These are phyloP conservation scores for Crematogaster levior DNA, from an alignment of 2,888 invertebrate genomes.

Conservation along the genomic window DNA sequence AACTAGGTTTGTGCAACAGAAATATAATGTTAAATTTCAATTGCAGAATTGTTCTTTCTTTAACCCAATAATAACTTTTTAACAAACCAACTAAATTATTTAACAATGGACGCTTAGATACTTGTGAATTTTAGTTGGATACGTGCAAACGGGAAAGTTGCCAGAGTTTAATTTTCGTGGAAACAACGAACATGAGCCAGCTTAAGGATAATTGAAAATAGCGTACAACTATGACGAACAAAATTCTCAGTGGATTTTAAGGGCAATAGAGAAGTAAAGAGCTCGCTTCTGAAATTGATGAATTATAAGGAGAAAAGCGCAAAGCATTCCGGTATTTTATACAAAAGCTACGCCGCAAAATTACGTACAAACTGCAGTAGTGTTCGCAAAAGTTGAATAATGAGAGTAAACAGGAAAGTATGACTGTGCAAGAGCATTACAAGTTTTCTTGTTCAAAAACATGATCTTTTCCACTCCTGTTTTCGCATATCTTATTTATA, in stretches of 20 bases:
- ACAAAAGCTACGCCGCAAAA: slow-evolving; percentile 5
- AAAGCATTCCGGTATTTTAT: slow-evolving; percentile 1
- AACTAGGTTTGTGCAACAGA: neutral
- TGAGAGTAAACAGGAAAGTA: slow-evolving; percentile 29
- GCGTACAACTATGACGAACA: neutral
- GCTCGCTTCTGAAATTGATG: slow-evolving; percentile 22
- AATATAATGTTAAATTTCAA: neutral
- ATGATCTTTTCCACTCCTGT: neutral
- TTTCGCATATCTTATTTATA: neutral
- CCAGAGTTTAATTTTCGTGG: neutral
- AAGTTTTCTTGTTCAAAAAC: slow-evolving; percentile 7
- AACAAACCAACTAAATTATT: neutral
- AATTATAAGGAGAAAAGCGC: slow-evolving; percentile 1
- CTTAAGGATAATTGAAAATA: slow-evolving; percentile 31
- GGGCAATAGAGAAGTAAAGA: slow-evolving; percentile 15
- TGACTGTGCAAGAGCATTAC: neutral
- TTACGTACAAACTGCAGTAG: slow-evolving; percentile 6
- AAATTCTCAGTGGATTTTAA: slow-evolving; percentile 35
- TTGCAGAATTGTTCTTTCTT: neutral
- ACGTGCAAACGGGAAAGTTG: neutral
- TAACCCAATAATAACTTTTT: neutral
- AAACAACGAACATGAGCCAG: neutral
- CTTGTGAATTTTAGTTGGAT: neutral
- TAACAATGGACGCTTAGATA: neutral
- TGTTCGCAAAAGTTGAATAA: slow-evolving; percentile 29